Percentiles rank a stretch among this genome's conserved stretches.
These are phyloP conservation scores for Epirrita christyi DNA, from an alignment of 2,888 invertebrate genomes.

Conservation along the genomic window DNA sequence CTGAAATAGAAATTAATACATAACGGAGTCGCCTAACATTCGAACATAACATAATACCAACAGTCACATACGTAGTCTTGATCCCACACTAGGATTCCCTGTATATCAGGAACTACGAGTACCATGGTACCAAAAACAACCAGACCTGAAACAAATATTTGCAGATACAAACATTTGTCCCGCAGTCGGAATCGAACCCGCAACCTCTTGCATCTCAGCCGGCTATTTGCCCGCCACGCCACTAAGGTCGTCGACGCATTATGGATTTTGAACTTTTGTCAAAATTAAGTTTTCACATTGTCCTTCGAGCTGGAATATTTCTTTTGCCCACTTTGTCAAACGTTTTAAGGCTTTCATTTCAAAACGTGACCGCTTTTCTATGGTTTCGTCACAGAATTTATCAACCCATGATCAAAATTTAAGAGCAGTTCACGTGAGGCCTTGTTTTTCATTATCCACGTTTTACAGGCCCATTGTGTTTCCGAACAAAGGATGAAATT, in stretches of 20 bases:
- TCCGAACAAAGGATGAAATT: slow-evolving; percentile 15
- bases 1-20: slow-evolving; percentile 59
- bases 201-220: too few species aligned
- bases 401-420: slow-evolving; percentile 5
- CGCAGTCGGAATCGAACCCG: too few species aligned
- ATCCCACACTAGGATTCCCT: too few species aligned
- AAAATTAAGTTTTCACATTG: too few species aligned
- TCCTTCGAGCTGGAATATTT: not conserved
- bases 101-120: too few species aligned
- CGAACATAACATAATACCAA: too few species aligned
- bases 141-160: too few species aligned
- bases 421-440: slow-evolving; percentile 11
- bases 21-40: not conserved
- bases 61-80: too few species aligned
- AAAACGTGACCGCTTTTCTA: slow-evolving; percentile 7
- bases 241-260: not conserved
- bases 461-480: slow-evolving; percentile 8
- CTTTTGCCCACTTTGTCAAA: not conserved
- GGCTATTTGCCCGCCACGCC: too few species aligned
- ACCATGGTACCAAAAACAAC: too few species aligned
- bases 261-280: too few species aligned
- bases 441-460: slow-evolving; percentile 16
- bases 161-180: too few species aligned
- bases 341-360: not conserved
- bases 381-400: slow-evolving; percentile 1